Percentiles rank a stretch among this genome's conserved stretches.
Conservation (phyloP, 2,797 vertebrate species). For the Pyrocephalus nanus region DNA sequence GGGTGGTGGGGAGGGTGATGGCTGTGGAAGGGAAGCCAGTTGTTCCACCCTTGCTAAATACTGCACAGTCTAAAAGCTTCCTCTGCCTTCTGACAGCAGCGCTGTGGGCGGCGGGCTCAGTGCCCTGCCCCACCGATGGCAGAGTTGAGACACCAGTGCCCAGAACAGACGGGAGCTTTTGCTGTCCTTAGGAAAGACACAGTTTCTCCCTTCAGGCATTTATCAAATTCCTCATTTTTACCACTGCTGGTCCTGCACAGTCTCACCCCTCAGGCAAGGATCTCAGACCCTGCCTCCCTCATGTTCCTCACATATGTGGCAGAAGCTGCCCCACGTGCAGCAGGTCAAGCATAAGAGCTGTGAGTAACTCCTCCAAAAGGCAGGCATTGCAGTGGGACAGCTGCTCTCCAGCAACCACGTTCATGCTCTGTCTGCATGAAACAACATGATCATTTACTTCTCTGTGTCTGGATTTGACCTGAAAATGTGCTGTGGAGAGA, state of each 20-base stretch:
- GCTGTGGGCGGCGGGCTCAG: background rate
- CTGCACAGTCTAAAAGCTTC: background rate
- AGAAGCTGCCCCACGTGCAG: background rate
- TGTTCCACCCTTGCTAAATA: slow-evolving; percentile 21
- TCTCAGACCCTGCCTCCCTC: background rate
- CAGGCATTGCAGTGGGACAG: background rate
- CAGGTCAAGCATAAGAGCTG: background rate
- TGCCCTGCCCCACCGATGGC: accelerated
- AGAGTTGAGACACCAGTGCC: background rate
- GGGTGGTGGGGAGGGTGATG: background rate
- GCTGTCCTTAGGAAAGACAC: background rate
- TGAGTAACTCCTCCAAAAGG: background rate
- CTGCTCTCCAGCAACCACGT: background rate
- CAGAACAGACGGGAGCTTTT: background rate
- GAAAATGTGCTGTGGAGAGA: background rate
- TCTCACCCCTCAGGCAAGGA: background rate
- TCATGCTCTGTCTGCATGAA: background rate
- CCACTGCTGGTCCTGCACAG: background rate
- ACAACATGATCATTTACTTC: background rate
- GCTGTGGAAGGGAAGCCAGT: background rate
- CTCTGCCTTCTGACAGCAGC: background rate
- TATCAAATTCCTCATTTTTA: background rate
- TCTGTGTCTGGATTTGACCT: background rate
- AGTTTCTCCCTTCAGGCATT: background rate
- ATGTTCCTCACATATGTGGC: background rate